Evolutionary conservation across 2,888 invertebrate genomes (phyloP).

Genomic region (Rotaria magnacalcarata): DNA sequence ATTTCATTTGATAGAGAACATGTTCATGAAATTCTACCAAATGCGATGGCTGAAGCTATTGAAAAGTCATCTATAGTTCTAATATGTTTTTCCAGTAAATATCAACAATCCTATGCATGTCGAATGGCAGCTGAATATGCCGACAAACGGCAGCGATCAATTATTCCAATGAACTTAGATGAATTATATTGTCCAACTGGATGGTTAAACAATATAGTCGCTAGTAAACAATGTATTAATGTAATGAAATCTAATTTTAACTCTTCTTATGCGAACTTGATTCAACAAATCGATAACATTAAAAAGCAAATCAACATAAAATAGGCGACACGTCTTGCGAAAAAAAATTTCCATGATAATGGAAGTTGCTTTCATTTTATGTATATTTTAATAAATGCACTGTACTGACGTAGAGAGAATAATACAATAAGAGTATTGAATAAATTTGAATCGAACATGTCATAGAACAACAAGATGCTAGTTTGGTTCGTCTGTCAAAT

Average conservation of each 20-base stretch:
- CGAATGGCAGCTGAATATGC: not conserved
- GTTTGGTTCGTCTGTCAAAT: too few species aligned
- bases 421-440: too few species aligned
- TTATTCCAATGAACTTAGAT: not conserved
- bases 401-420: too few species aligned
- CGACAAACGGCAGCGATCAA: not conserved
- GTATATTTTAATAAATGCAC: too few species aligned
- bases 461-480: too few species aligned
- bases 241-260: not conserved
- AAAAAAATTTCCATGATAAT: too few species aligned
- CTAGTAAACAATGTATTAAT: not conserved
- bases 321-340: not conserved
- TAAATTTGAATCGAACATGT: too few species aligned
- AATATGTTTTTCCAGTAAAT: not conserved
- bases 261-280: not conserved
- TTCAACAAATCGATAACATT: not conserved
- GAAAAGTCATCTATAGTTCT: not conserved
- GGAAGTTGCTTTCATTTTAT: not conserved
- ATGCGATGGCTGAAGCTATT: not conserved
- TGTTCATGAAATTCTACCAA: not conserved
- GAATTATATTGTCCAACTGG: not conserved
- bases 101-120: not conserved
- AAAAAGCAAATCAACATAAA: not conserved
- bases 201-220: not conserved
- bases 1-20: not conserved